These are phyloP conservation scores for Myripristis murdjan DNA, from an alignment of 2,797 vertebrate species.

Conservation along the genomic window DNA sequence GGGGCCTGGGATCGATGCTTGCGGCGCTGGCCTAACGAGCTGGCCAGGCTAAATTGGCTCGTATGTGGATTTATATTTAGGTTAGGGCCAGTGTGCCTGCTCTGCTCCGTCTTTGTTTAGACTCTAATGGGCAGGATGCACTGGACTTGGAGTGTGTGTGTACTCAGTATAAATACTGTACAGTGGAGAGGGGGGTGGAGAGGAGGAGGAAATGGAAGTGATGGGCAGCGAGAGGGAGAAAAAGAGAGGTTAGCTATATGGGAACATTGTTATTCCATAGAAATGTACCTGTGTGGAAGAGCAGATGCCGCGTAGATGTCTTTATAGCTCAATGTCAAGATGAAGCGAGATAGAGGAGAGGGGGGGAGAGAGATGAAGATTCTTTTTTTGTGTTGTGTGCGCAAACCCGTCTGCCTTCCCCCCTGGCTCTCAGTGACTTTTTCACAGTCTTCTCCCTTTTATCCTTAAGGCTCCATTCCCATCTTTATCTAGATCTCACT, in stretches of 20 bases:
- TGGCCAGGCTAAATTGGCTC: conserved; percentile 42
- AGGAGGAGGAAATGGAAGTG: neutral
- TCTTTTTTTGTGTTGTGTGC: neutral
- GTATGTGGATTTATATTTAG: conserved; percentile 59
- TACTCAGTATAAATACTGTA: conserved; percentile 3
- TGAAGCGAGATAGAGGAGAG: neutral
- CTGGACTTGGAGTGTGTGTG: neutral
- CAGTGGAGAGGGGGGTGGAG: neutral
- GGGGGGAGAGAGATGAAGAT: neutral
- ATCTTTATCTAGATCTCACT: neutral
- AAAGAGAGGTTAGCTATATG: neutral
- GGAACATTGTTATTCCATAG: neutral
- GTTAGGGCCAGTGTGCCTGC: neutral
- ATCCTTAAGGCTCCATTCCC: neutral
- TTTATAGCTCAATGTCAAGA: conserved; percentile 4
- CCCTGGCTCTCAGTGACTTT: no score
- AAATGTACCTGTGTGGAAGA: neutral
- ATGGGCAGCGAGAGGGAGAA: neutral
- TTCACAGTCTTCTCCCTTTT: neutral
- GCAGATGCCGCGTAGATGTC: neutral
- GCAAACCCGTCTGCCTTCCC: neutral
- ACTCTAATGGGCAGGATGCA: conserved; percentile 4
- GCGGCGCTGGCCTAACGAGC: conserved; percentile 24
- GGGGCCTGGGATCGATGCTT: conserved; percentile 35
- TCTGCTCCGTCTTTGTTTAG: conserved; percentile 4